Conservation (phyloP, 2,113 vertebrate genomes). For the Xiphorhynchus elegans region DNA sequence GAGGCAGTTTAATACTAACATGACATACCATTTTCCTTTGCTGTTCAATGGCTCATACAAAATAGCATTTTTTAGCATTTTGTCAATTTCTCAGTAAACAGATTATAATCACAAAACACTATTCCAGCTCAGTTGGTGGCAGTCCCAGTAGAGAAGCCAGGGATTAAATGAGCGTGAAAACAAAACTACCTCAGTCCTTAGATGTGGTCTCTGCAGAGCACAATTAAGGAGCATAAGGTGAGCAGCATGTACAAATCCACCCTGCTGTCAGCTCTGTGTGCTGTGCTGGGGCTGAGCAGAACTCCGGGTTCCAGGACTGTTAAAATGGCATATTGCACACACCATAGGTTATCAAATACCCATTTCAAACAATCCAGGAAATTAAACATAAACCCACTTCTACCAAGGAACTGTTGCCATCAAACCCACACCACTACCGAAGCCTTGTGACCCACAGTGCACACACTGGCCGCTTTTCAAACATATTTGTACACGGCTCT, state of each 20-base stretch:
- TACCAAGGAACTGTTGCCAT: neutral
- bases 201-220: neutral
- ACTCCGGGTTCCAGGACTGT: neutral
- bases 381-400: neutral
- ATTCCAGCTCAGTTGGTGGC: neutral
- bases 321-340: slow-evolving; percentile 16
- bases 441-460: neutral
- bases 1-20: neutral
- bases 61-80: neutral
- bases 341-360: neutral
- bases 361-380: neutral
- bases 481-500: accelerated
- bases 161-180: slow-evolving; percentile 6
- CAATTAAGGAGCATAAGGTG: slow-evolving; percentile 49
- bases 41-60: neutral
- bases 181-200: neutral
- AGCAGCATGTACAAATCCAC: slow-evolving; percentile 36
- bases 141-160: neutral
- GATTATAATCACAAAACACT: neutral
- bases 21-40: neutral
- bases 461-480: neutral
- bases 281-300: neutral
- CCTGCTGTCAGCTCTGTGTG: neutral
- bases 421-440: neutral
- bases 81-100: neutral